Percentiles rank a stretch among this genome's conserved stretches.
phyloP scores from a whole-genome alignment of 2,113 vertebrate species.

The Chaetops frenatus region DNA sequence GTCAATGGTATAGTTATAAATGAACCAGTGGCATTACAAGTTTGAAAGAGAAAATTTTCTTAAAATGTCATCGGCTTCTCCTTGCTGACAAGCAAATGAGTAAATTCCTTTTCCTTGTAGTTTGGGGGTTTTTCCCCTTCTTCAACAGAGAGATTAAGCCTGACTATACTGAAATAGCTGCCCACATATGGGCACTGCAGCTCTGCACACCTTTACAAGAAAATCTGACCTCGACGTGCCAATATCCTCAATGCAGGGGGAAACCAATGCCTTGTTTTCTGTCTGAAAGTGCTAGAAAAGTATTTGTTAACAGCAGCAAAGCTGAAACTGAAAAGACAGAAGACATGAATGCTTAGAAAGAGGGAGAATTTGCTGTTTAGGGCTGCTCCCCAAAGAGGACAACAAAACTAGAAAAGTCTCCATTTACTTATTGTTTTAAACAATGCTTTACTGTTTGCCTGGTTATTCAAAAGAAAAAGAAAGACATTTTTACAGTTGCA shows the following conservation, averaged over 20 bases:
- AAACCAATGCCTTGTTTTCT: not conserved
- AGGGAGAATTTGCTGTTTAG: not conserved
- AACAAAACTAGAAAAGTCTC: not conserved
- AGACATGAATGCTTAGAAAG: not conserved
- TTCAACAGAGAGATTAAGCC: not conserved
- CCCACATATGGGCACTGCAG: not conserved
- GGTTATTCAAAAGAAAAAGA: not conserved
- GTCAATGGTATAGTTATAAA: not conserved
- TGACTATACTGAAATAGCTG: rapidly evolving
- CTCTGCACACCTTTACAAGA: not conserved
- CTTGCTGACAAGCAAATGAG: not conserved
- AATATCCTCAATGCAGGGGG: not conserved
- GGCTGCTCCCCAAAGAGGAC: not conserved
- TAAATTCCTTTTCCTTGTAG: not conserved
- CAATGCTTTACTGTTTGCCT: not conserved
- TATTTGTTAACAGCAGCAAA: not conserved
- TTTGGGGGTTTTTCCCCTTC: not conserved
- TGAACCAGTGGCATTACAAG: not conserved
- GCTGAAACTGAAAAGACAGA: not conserved
- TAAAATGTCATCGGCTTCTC: not conserved
- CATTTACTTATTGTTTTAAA: not conserved
- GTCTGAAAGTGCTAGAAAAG: not conserved
- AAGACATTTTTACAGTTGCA: not conserved
- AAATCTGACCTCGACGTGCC: rapidly evolving
- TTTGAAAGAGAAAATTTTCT: not conserved